Base-by-base conservation (phyloP, 2,888 invertebrate genomes). In the Dendrolimus houi region DNA sequence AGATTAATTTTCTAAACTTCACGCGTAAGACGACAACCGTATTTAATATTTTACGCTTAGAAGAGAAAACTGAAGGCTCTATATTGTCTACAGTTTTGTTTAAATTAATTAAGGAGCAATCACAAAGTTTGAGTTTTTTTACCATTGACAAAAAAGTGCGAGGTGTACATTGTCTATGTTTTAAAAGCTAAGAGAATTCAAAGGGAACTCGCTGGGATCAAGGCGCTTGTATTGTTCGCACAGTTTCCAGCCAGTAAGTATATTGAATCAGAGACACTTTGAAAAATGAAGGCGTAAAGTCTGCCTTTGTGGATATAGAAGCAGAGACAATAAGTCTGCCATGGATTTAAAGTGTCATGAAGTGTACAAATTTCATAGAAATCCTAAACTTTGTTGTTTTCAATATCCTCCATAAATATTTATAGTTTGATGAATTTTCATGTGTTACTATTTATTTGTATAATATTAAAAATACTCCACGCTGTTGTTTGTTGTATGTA, bases 261-360 rank as follows among this genome's bases (percentile, higher is more conserved):
- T 75, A 81, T 84, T 80, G 75, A 79, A 79, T 76, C 74, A 73
- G 68, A 78, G 74, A 71, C 72, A 74, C 77, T 81, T 79, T 79
- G 78, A 79, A 80, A 82, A 81, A 83, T 81, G 77, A 73, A 76
- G 70, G 70, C 71, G 67, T 64, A 47, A 47, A 72, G 71, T 65
- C 67, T 63, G 63, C 61, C 70, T 70, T 71, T 60, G 59, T 60
- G 62, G 64, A 62, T 66, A 63, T 63, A 62, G 62, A 47, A 10
- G 56, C 61, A 64, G 63, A 72, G 70, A 76, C 75, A 79, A 78
- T 75, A 70, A 70, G 65, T 62, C 60, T 47, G 12, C 47, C 47
- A 12, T 12, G 57, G 59, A 53, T 60, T 63, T 63, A 62, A 60
- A 63, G 60, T 58, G 56, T 56, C 59, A 55, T 58, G 60, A 66